A percentile compares a stretch with the other conserved stretches of the same genome.
Evolutionary conservation across 2,797 vertebrate genomes (phyloP).

Genomic region (Chrosomus eos): DNA sequence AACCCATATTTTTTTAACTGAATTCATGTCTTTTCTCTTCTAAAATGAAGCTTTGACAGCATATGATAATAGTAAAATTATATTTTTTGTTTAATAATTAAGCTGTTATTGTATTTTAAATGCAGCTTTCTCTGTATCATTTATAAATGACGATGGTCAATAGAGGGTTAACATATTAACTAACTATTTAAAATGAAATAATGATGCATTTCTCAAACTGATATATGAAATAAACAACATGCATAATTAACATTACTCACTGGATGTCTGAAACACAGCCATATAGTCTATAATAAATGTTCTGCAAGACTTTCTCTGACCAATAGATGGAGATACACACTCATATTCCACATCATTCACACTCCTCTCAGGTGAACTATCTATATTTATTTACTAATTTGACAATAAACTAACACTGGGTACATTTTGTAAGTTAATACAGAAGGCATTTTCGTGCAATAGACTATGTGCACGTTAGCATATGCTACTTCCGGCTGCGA

Average conservation of each 20-base stretch:
- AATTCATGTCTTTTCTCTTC: no score
- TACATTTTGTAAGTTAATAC: neutral
- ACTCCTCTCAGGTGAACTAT: neutral
- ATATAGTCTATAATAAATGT: no score
- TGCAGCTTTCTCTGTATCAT: no score
- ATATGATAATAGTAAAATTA: no score
- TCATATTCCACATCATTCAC: slow-evolving; percentile 39
- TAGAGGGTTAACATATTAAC: neutral
- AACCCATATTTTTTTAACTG: no score
- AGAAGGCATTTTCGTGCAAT: neutral
- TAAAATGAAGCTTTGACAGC: no score
- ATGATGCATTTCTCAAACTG: neutral
- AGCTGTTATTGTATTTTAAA: no score
- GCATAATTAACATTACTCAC: neutral
- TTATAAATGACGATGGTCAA: no score
- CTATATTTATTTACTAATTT: neutral
- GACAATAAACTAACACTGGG: neutral
- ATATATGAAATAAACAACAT: neutral
- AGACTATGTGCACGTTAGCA: no score
- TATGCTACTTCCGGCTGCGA: no score
- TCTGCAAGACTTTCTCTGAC: neutral
- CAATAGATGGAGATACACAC: slow-evolving; percentile 60
- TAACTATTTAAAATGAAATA: neutral
- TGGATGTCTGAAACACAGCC: neutral
- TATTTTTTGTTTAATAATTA: no score